A percentile compares a stretch with the other conserved stretches of the same genome.
These are phyloP conservation scores for Florisuga fusca DNA, from an alignment of 2,797 vertebrate genomes.

Conservation along the genomic window DNA sequence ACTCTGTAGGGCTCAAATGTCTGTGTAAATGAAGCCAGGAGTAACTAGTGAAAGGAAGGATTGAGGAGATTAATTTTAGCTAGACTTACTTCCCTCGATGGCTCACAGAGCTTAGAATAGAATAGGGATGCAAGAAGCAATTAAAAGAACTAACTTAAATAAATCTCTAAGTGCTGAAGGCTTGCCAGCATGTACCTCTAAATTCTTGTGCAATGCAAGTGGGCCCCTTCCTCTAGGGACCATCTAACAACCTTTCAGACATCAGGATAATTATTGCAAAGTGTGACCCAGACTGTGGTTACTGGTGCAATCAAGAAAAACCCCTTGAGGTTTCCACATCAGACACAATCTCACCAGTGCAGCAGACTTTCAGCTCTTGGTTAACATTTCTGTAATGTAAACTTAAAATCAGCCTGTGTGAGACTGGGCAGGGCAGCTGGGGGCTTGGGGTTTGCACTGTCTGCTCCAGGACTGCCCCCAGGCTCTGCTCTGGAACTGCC, in stretches of 20 bases:
- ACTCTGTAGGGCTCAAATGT: not conserved
- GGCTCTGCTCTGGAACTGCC: not conserved
- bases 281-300: slow-evolving; percentile 62
- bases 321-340: not conserved
- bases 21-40: slow-evolving; percentile 21
- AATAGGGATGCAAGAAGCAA: slow-evolving; percentile 52
- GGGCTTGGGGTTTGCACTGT: accelerated
- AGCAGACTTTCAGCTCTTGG: not conserved
- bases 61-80: slow-evolving; percentile 29
- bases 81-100: slow-evolving; percentile 38
- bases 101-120: slow-evolving; percentile 42
- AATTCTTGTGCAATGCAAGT: slow-evolving; percentile 3
- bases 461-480: not conserved
- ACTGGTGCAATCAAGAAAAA: slow-evolving; percentile 19
- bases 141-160: slow-evolving; percentile 61
- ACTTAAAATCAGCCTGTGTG: not conserved
- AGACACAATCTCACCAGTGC: not conserved
- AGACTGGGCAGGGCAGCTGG: accelerated
- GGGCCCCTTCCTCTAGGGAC: slow-evolving; percentile 43
- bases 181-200: slow-evolving; percentile 46
- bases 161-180: slow-evolving; percentile 44
- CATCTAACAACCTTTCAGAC: slow-evolving; percentile 50
- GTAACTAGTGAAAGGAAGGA: slow-evolving; percentile 26
- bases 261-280: slow-evolving; percentile 56
- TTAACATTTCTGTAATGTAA: not conserved